These are phyloP conservation scores for Echiichthys vipera DNA, from an alignment of 2,797 vertebrate species.

Conservation along the genomic window DNA sequence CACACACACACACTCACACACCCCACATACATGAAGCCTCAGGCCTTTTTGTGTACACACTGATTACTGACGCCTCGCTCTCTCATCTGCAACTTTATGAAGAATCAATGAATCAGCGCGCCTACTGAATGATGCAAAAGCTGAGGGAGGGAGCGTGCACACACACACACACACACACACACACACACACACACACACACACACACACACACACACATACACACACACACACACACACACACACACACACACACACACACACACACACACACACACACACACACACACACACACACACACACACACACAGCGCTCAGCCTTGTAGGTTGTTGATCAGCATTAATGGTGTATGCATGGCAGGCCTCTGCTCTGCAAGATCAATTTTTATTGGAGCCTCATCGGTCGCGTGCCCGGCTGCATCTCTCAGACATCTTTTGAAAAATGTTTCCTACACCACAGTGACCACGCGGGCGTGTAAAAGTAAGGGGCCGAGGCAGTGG, in stretches of 20 bases:
- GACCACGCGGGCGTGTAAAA: slow-evolving; percentile 2
- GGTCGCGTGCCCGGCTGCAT: slow-evolving; percentile 5
- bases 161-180: not conserved
- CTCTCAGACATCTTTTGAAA: slow-evolving; percentile 53
- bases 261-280: slow-evolving; percentile 1
- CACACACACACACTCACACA: slow-evolving; percentile 18
- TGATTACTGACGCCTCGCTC: slow-evolving; percentile 47
- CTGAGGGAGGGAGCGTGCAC: not conserved
- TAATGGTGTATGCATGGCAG: slow-evolving; percentile 65
- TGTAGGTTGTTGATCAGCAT: slow-evolving; percentile 70
- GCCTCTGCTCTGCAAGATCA: slow-evolving; percentile 60
- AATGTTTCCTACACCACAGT: slow-evolving; percentile 33
- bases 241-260: slow-evolving; percentile 16
- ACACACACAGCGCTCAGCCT: slow-evolving; percentile 38
- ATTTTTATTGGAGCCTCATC: slow-evolving; percentile 64
- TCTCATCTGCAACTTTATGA: slow-evolving; percentile 76
- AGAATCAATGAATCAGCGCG: slow-evolving; percentile 68
- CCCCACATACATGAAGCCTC: slow-evolving; percentile 19
- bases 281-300: not conserved
- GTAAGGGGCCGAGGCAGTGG: not conserved
- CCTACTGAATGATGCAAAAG: slow-evolving; percentile 67
- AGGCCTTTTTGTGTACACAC: slow-evolving; percentile 24
- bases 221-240: not conserved
- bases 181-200: slow-evolving; percentile 11
- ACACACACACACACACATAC: not conserved